Conservation (phyloP, 2,113 vertebrate species). For the Noctilio leporinus region DNA sequence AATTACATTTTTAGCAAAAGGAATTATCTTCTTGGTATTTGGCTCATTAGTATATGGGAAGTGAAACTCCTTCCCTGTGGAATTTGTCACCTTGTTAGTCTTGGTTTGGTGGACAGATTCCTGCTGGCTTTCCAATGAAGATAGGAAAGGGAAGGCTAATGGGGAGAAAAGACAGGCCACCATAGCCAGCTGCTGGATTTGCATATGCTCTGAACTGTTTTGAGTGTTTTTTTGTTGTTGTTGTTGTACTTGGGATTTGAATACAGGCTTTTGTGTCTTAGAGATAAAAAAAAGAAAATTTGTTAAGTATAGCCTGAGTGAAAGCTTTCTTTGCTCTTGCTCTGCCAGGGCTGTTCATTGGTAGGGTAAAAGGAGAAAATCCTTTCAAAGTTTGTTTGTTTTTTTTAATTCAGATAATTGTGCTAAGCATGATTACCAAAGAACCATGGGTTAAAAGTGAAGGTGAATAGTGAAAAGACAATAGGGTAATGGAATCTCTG, state of each 20-base stretch:
- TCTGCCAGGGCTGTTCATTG: not conserved
- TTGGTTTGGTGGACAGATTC: not conserved
- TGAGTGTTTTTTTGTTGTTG: not conserved
- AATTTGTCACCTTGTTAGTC: not conserved
- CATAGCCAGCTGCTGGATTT: not conserved
- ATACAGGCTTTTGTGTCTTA: slow-evolving; percentile 11
- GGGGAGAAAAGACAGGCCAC: not conserved
- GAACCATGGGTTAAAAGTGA: not conserved
- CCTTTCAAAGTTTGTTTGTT: not conserved
- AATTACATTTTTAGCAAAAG: not conserved
- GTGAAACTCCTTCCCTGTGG: not conserved
- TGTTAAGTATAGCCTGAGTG: not conserved
- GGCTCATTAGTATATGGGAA: not conserved
- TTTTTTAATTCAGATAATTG: not conserved
- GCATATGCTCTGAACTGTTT: not conserved
- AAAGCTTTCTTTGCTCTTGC: not conserved
- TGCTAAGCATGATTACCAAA: not conserved
- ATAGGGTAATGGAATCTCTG: not conserved
- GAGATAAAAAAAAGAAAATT: not conserved
- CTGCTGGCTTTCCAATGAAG: not conserved
- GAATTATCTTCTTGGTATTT: not conserved
- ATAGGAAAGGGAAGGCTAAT: not conserved
- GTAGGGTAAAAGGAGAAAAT: not conserved
- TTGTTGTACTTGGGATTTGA: not conserved
- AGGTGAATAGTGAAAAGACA: not conserved